These are phyloP conservation scores for Bufotes viridis DNA, from an alignment of 2,797 vertebrate genomes.

Conservation along the genomic window DNA sequence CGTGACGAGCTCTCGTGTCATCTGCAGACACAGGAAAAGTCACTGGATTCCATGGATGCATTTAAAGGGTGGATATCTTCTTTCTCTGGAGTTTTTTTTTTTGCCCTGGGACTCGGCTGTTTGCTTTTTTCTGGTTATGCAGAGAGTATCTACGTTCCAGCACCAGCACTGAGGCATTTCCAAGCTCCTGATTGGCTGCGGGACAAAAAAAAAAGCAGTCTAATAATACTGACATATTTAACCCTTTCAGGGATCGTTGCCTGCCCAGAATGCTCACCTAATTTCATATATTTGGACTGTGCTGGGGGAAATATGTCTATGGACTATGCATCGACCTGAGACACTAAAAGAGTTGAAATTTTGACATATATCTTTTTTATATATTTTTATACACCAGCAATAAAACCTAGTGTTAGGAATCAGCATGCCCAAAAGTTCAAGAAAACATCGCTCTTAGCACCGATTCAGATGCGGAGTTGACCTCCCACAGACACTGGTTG, in stretches of 20 bases:
- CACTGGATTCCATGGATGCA: background rate
- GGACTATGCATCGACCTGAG: too few species aligned
- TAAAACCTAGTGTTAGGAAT: background rate
- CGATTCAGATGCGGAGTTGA: background rate
- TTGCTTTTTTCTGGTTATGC: background rate
- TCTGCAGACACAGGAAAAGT: background rate
- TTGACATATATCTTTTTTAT: background rate
- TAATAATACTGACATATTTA: background rate
- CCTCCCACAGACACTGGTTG: background rate
- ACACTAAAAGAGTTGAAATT: background rate
- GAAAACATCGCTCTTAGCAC: background rate
- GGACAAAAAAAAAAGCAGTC: slow-evolving; percentile 1
- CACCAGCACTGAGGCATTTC: background rate
- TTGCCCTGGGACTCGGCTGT: background rate
- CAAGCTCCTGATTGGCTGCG: slow-evolving; percentile 25
- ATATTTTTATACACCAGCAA: background rate
- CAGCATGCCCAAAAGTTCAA: background rate
- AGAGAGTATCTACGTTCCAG: background rate
- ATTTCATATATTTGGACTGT: background rate
- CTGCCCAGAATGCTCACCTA: background rate
- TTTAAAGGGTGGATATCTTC: background rate
- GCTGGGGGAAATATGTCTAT: background rate
- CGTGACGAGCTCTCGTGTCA: background rate
- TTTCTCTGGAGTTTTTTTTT: background rate
- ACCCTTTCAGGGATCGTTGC: background rate